Base-by-base conservation (phyloP, 2,113 vertebrate species). In the Parus major region DNA sequence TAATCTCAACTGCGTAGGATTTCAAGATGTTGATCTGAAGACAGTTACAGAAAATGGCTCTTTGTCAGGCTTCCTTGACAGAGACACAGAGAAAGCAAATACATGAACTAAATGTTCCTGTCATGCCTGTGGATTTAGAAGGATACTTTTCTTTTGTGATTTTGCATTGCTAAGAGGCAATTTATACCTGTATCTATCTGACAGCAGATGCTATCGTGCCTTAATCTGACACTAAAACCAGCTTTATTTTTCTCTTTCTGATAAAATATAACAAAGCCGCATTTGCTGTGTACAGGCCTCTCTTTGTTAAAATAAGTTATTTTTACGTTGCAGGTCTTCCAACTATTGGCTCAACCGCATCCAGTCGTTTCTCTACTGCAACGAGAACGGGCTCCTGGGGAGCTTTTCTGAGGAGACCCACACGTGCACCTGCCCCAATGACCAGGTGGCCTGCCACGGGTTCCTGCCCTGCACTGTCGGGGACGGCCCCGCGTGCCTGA, bases 281-380 rank as follows among this genome's bases (percentile, higher is more conserved):
- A 13, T 29, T 49, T 33, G 24, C 9, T 16, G 25, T 1, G 4
- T 10, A 17, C 42, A 3, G 33, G 18, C 50, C 7, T 71, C 29
- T 57, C 42, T 52, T 33, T 16, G 42, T 16, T 97, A 84, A 70
- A 96, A 33, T 8, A 11, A 63, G n/a, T 47, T 93, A 5, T 93
- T 91, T 86, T 92, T 28, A 12, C 2, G 12, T 92, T 87, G 53
- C 96, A 99, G 99, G 96, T 98, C 98, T 80, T 98, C 98, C 86
- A 98, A 98, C 87, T 99, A 99, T 36, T 99, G 99, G 99, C 98
- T 99, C 65, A 98, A 96, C 60, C 98, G 99, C 82, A 98, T 99
- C 95, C 99, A 99, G 98, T 99, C 99, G 6, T 98, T 99, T 33
- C 98, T 99, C 47, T 99, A 99, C 95, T 99, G 99, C 98, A 99